Base-by-base conservation (phyloP, 37 sponge, comb jelly and placozoan genomes). In the Bolinopsis microptera region DNA sequence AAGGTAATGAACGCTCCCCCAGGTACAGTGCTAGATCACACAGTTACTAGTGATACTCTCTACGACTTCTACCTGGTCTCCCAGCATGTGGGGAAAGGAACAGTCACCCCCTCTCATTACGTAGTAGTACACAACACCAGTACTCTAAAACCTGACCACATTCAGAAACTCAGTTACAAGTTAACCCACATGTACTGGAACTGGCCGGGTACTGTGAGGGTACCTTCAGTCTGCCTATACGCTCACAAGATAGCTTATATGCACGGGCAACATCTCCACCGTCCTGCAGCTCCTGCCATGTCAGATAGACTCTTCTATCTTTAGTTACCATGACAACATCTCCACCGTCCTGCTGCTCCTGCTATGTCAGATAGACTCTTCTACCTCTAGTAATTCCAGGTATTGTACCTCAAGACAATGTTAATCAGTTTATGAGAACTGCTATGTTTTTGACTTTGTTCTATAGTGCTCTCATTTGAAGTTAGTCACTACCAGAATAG, bases 171-270 rank as follows among this genome's bases (percentile, higher is more conserved):
- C n/a, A 76, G 97, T 0, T 98, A 98, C 95, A 98, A 96, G 86
- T 76, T 96, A 28, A 98, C 98, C 0, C 97, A 96, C 94, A 94
- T 98, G 95, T 98, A 98, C 92, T 98, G 96, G 92, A 98, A 98
- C 94, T 96, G 97, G 98, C 96, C 98, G 30, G 96, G 96, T 48
- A 95, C 95, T 28, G 90, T 86, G 5, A 41, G 90, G 0, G 90
- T 86, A 0, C 90, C 90, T 26, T 48, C 48, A 77, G 97, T 97
- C 0, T 98, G 99, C 75, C 93, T 96, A 95, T 98, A 98, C 95
- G 98, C 98, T n/a, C 98, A 98, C 94, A 98, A 98, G 94, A 38
- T 98, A 70, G 98, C 98, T 0, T 98, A 94, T 93, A 93, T 98
- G 83, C 96, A 96, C 38, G 98, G 98, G 3, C 95, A 98, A 94